Percentiles rank a stretch among this genome's conserved stretches.
These are phyloP conservation scores for Heliornis fulica DNA, from an alignment of 2,113 vertebrate genomes.

Conservation along the genomic window DNA sequence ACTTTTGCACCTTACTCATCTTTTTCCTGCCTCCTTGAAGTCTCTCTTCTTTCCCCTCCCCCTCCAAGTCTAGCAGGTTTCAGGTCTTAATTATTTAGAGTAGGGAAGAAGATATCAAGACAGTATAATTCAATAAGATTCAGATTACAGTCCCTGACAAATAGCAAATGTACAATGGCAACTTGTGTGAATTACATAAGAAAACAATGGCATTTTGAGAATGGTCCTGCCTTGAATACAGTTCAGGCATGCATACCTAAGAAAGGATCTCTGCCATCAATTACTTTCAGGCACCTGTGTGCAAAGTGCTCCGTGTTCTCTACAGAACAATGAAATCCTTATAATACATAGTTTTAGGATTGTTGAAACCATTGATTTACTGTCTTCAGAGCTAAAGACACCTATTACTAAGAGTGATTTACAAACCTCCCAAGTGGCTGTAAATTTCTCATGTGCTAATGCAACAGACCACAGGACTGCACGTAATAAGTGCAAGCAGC, in stretches of 20 bases:
- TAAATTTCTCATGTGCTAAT: neutral
- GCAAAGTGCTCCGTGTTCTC: slow-evolving; percentile 32
- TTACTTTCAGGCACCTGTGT: slow-evolving; percentile 38
- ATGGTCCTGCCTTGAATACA: slow-evolving; percentile 15
- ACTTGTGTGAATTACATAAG: slow-evolving; percentile 54
- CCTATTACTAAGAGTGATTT: neutral
- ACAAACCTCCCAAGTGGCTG: neutral
- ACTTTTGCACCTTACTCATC: neutral
- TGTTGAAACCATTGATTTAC: slow-evolving; percentile 44
- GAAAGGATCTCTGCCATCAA: slow-evolving; percentile 42
- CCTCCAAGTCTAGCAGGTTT: neutral
- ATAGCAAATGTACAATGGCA: slow-evolving; percentile 25
- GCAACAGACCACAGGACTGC: neutral
- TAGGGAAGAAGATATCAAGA: slow-evolving; percentile 53
- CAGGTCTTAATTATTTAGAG: slow-evolving; percentile 72
- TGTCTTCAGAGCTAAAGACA: neutral
- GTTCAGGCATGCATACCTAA: slow-evolving; percentile 41
- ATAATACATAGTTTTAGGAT: neutral
- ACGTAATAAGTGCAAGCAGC: neutral
- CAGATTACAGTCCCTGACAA: slow-evolving; percentile 52
- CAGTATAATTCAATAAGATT: slow-evolving; percentile 54
- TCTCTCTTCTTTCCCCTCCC: neutral
- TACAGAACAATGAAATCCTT: slow-evolving; percentile 50
- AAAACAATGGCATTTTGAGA: slow-evolving; percentile 60
- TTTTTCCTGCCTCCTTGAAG: neutral